Evolutionary conservation across 2,113 vertebrate species (phyloP).

Genomic region (Podilymbus podiceps): DNA sequence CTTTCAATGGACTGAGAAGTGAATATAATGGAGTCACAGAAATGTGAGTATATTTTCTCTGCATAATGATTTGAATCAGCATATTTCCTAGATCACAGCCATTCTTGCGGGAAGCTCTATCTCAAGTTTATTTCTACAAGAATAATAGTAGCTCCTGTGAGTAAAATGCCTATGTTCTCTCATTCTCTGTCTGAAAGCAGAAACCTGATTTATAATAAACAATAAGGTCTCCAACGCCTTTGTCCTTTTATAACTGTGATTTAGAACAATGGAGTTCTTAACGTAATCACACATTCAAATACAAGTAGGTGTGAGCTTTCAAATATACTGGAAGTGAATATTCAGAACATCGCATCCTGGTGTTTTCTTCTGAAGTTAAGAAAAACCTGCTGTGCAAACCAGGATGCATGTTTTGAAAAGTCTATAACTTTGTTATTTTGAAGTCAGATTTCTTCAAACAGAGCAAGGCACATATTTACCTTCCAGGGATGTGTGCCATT

Average conservation of each 20-base stretch:
- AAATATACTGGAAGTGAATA: conserved; percentile 57
- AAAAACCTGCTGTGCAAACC: conserved; percentile 59
- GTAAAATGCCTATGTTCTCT: neutral
- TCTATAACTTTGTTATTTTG: conserved; percentile 51
- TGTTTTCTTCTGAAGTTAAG: conserved; percentile 63
- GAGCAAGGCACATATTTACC: neutral
- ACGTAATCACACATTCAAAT: conserved; percentile 62
- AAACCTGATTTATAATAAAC: conserved; percentile 37
- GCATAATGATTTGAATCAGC: neutral
- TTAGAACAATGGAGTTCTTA: conserved; percentile 35
- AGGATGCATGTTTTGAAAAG: conserved; percentile 51
- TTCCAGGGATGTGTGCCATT: conserved; percentile 22
- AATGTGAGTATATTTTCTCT: neutral
- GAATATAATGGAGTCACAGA: neutral
- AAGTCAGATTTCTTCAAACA: conserved; percentile 38
- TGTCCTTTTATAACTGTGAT: conserved; percentile 25
- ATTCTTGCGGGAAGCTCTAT: neutral
- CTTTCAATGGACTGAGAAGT: neutral
- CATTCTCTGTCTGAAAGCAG: neutral
- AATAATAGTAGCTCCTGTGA: neutral
- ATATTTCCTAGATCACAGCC: neutral
- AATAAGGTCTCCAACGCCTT: neutral
- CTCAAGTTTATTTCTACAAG: neutral
- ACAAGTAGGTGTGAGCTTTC: conserved; percentile 57
- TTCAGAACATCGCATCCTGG: conserved; percentile 61